Percentiles rank a stretch among this genome's conserved stretches.
phyloP scores from a whole-genome alignment of 2,113 vertebrate species.

The Scomber japonicus region DNA sequence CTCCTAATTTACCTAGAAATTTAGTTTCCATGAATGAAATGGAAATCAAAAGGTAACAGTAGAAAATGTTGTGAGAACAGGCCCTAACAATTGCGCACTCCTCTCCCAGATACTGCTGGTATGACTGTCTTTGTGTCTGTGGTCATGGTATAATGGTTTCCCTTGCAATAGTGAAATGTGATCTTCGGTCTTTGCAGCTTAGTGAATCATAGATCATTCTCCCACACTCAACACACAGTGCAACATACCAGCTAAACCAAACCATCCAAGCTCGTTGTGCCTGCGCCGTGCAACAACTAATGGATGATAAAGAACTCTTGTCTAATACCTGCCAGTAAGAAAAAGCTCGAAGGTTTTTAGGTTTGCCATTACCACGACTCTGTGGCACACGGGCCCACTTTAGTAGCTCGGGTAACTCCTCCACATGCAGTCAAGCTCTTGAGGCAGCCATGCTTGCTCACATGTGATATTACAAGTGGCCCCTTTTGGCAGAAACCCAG shows the following conservation, averaged over 20 bases:
- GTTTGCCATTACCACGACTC: constrained; percentile 64
- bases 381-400: constrained; percentile 51
- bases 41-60: constrained; percentile 39
- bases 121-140: constrained; percentile 73
- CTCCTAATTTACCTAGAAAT: neutral
- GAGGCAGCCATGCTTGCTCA: constrained; percentile 14
- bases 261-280: constrained; percentile 35
- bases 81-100: constrained; percentile 41
- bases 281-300: constrained; percentile 10
- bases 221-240: constrained; percentile 63
- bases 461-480: constrained; percentile 32
- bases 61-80: constrained; percentile 60
- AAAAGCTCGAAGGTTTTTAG: constrained; percentile 46
- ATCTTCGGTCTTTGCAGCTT: constrained; percentile 73
- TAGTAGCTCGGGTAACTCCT: constrained; percentile 34
- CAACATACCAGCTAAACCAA: constrained; percentile 27
- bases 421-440: constrained; percentile 32
- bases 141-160: constrained; percentile 80
- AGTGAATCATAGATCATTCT: constrained; percentile 77
- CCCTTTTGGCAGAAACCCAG: constrained; percentile 10
- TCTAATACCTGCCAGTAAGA: constrained; percentile 63
- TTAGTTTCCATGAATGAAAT: neutral
- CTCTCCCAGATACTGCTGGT: constrained; percentile 66
- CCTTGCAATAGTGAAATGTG: constrained; percentile 80
- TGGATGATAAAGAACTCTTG: constrained; percentile 49